Evolutionary conservation across 2,113 vertebrate species (phyloP).

Genomic region (Erinaceus europaeus): DNA sequence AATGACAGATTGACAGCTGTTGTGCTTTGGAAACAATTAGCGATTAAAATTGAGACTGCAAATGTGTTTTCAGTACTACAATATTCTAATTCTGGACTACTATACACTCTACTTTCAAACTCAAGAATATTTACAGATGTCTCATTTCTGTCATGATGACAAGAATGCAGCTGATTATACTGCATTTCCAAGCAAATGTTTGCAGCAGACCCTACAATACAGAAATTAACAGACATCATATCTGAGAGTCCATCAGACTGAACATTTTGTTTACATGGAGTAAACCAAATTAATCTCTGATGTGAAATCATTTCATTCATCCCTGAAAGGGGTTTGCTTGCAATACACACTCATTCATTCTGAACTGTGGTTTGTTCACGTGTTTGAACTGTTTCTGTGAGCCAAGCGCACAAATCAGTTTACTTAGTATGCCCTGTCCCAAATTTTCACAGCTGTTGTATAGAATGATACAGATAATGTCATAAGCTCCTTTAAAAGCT

Average conservation of each 20-base stretch:
- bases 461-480: neutral
- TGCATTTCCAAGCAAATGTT: neutral
- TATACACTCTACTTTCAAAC: neutral
- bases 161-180: neutral
- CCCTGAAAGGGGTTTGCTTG: neutral
- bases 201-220: neutral
- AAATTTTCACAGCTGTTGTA: neutral
- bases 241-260: neutral
- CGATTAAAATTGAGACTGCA: neutral
- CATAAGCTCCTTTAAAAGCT: too few relatives aligned
- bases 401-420: neutral
- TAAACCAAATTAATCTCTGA: conserved; percentile 11
- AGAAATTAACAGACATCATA: neutral
- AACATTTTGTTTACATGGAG: neutral
- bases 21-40: neutral
- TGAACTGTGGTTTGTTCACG: neutral
- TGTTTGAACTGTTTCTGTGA: neutral
- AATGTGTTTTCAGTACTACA: neutral
- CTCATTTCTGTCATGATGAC: neutral
- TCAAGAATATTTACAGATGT: neutral
- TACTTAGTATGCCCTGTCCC: neutral
- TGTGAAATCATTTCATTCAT: neutral
- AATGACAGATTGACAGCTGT: neutral
- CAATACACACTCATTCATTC: neutral
- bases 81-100: neutral